A percentile compares a stretch with the other conserved stretches of the same genome.
Evolutionary conservation across 2,888 invertebrate genomes (phyloP).

Genomic region (Perizoma affinitatum): DNA sequence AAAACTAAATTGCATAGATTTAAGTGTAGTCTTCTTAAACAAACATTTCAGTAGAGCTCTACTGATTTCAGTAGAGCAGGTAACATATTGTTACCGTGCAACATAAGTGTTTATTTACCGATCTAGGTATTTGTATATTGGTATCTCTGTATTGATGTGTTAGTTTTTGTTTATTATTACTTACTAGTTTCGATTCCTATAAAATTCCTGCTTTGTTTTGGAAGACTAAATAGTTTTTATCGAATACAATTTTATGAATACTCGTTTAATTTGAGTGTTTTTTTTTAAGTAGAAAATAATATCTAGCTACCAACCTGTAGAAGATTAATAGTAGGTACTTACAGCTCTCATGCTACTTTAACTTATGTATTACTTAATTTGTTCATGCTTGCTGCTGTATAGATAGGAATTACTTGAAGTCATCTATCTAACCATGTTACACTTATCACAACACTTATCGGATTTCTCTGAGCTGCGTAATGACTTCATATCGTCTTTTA

Average conservation of each 20-base stretch:
- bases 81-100: conserved; percentile 1
- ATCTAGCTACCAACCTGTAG: too few species aligned
- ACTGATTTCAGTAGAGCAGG: too few species aligned
- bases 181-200: conserved; percentile 1
- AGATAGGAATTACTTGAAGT: too few species aligned
- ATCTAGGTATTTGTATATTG: conserved; percentile 10
- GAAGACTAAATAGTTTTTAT: conserved; percentile 65
- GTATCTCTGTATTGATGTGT: not conserved
- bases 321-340: too few species aligned
- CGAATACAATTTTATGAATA: conserved; percentile 58
- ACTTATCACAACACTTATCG: too few species aligned
- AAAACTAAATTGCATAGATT: conserved; percentile 20
- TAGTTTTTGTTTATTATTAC: not conserved
- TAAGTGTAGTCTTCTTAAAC: conserved; percentile 62
- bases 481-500: too few species aligned
- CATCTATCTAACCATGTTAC: too few species aligned
- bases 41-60: conserved; percentile 8
- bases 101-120: conserved; percentile 11
- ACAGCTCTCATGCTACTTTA: too few species aligned
- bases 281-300: too few species aligned
- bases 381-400: too few species aligned
- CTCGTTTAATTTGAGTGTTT: conserved; percentile 48
- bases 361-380: too few species aligned
- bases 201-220: conserved; percentile 51
- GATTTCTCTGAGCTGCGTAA: too few species aligned